Evolutionary conservation across 2,888 invertebrate species (phyloP), one percentile per base, ranked within the genome.

Genomic region (Pammene fasciana): DNA sequence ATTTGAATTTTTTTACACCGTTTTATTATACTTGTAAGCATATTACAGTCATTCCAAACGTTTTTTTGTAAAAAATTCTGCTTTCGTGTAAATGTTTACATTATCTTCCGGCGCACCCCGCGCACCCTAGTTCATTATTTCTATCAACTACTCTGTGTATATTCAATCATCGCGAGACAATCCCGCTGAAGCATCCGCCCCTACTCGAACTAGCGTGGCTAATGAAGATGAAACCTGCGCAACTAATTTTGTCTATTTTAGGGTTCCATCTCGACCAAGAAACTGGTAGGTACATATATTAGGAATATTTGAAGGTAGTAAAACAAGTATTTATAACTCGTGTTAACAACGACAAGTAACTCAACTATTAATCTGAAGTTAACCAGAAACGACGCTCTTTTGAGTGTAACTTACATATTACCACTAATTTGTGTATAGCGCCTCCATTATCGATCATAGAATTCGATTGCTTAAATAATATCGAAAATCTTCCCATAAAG

Each of bases 121-220:
- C 41, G 59, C 14, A 52, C 16, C 34, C 52, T n/a, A 73, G 74
- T 66, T 72, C 67, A 59, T 72, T 71, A 71, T 43, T 65, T 72
- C 70, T 60, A 68, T 67, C 71, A 73, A 68, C 73, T 81, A 79
- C 81, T 79, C 85, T 87, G 77, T 78, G 73, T 75, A 79, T 82
- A 82, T 83, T 84, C 85, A 85, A 85, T 85, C 84, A 81, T 73
- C 79, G 76, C 75, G 72, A 81, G 84, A 86, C 86, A 83, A 83
- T 83, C 75, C 77, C 75, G 78, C 76, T 75, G 81, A 73, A 75
- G 75, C 82, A 84, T 86, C 86, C 86, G 85, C 82, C 81, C 79
- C 78, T 77, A 71, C 73, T 38, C 75, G 45, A 5, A 45, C 5
- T 9, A 52, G 50, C 52, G 73, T 67, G 54, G 62, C 71, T 71